A percentile compares a stretch with the other conserved stretches of the same genome.
Conservation (phyloP, 2,888 invertebrate genomes). For the Rhagium mordax region DNA sequence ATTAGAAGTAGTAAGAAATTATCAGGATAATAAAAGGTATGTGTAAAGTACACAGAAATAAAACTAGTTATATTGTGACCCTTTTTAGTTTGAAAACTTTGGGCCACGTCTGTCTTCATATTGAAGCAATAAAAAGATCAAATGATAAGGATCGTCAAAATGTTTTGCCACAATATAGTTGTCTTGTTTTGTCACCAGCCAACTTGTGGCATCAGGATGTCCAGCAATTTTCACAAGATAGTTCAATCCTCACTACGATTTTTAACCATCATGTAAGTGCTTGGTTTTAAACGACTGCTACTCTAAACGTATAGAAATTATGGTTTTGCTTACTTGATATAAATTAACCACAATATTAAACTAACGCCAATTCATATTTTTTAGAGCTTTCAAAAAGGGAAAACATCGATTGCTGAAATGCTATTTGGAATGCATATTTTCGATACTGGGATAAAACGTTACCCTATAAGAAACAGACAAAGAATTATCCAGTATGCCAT, state of each 20-base stretch:
- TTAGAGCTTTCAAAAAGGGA: conserved; percentile 86
- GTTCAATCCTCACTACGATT: conserved; percentile 85
- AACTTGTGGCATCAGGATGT: conserved; percentile 93
- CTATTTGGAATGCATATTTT: conserved; percentile 93
- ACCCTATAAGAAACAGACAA: conserved; percentile 87
- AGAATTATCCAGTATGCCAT: conserved; percentile 92
- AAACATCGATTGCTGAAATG: conserved; percentile 90
- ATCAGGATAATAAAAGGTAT: conserved; percentile 82
- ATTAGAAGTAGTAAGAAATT: conserved; percentile 88
- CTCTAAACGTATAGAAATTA: no score
- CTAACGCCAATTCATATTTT: conserved; percentile 44
- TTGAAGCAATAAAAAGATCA: conserved; percentile 82
- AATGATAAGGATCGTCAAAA: conserved; percentile 65
- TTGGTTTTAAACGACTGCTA: no score
- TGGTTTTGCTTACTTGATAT: no score
- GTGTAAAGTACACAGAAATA: conserved; percentile 40
- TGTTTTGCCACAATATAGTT: conserved; percentile 92
- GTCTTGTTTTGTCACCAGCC: conserved; percentile 92
- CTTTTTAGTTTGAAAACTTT: conserved; percentile 79
- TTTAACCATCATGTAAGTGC: conserved; percentile 85
- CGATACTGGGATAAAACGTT: conserved; percentile 91
- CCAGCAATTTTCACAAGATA: conserved; percentile 84
- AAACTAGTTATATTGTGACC: conserved; percentile 34
- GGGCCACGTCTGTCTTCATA: conserved; percentile 87
- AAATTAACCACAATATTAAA: no score